These are phyloP conservation scores for Cerastis rubricosa DNA, from an alignment of 2,888 invertebrate genomes.

Conservation along the genomic window DNA sequence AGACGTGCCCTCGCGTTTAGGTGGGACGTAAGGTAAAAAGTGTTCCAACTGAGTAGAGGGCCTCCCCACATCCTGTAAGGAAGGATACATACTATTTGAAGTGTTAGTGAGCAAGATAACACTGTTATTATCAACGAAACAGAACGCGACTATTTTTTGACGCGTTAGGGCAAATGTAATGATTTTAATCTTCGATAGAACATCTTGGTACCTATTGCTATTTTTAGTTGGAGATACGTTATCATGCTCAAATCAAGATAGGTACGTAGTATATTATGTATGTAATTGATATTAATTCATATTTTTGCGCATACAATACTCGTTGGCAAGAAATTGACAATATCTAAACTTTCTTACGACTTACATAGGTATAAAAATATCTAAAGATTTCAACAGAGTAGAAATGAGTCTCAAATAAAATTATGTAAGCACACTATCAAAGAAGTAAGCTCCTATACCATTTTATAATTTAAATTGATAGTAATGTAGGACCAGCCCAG, in stretches of 20 bases:
- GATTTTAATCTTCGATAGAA: background rate
- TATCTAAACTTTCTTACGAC: conserved; percentile 48
- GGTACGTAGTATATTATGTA: conserved; percentile 27
- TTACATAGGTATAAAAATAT: conserved; percentile 59
- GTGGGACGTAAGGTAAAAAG: background rate
- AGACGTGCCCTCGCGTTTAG: background rate
- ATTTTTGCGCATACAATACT: conserved; percentile 46
- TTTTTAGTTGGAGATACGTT: conserved; percentile 22
- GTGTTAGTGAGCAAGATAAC: background rate
- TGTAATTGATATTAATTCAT: conserved; percentile 67
- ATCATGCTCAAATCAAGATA: conserved; percentile 21
- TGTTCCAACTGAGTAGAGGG: background rate
- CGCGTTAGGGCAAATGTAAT: background rate
- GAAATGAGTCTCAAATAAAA: conserved; percentile 44
- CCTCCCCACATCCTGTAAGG: background rate
- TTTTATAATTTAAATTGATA: conserved; percentile 18
- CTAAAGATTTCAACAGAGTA: conserved; percentile 45
- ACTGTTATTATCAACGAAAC: background rate
- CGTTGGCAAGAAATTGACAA: conserved; percentile 71
- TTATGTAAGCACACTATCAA: conserved; percentile 42
- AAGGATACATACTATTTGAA: background rate
- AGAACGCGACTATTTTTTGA: background rate
- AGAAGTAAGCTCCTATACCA: conserved; percentile 20
- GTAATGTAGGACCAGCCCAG: conserved; percentile 53
- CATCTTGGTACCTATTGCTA: conserved; percentile 1